Evolutionary conservation across 2,888 invertebrate genomes (phyloP), one percentile per base, ranked within the genome.

Genomic region (Temnothorax ravouxi): DNA sequence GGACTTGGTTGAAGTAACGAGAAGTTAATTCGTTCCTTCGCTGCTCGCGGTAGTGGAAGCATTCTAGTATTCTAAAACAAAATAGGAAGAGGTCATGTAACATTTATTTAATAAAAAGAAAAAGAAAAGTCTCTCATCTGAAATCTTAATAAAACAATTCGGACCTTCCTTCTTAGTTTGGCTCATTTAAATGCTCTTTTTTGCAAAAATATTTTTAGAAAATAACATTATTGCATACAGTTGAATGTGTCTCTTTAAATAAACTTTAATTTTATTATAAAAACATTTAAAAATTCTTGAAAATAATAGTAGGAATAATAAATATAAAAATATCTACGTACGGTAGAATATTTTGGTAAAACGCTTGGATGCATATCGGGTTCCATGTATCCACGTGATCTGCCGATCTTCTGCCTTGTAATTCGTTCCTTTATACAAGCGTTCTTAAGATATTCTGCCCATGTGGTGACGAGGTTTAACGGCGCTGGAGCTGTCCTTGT

Each of bases 401-500:
- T 80, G 47, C 13, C 38, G 3, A 72, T 72, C 25, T 38, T 80
- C 38, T 72, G 38, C 6, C 81, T 88, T 62, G 82, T 86, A 41
- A 87, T 83, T 34, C n/a, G 54, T 56, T 56, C 6, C 9, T 93
- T 93, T 88, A 95, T 95, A 88, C 95, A 95, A 29, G 94, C 87
- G 72, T 94, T 94, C 52, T 94, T 91, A 18, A 96, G 92, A 91
- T 95, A 96, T 82, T 94, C 93, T 29, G 95, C 93, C 96, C 96
- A 96, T 3, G 96, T 96, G 2, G 96, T 96, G 87, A 97, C 94
- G 79, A 97, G 95, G 93, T 97, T 97, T 64, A 97, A 95, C 0
- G 97, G 97, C 3, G 97, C 96, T 0, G 97, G 97, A 0, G 97
- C 97, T 0, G 97, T 96, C 8, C 96, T 96, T 2, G 97, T 96